Conservation (phyloP, 1,140 invertebrate genomes). For the Chlorops oryzae region DNA sequence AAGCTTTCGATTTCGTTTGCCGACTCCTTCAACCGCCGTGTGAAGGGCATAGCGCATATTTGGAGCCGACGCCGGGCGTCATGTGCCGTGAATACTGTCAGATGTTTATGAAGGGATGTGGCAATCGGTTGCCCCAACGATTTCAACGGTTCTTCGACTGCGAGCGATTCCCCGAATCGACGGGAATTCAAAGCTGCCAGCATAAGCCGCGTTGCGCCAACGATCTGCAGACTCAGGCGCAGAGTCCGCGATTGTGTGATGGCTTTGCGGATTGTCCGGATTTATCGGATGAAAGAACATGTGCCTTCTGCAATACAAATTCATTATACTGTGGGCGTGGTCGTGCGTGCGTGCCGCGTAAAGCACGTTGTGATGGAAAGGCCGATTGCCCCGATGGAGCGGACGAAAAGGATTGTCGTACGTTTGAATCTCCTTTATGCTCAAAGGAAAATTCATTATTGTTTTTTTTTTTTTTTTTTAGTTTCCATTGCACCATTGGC, state of each 20-base stretch:
- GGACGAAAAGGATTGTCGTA: constrained; percentile 79
- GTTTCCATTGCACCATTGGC: constrained; percentile 69
- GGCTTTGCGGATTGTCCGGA: constrained; percentile 80
- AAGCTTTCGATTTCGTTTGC: constrained; percentile 81
- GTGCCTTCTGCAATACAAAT: constrained; percentile 65
- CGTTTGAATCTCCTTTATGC: constrained; percentile 48
- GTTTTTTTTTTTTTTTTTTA: constrained; percentile 38
- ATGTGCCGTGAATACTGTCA: constrained; percentile 81
- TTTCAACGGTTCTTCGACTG: constrained; percentile 71
- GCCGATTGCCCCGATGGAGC: constrained; percentile 78
- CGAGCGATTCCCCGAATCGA: constrained; percentile 71
- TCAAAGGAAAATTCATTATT: too few species aligned
- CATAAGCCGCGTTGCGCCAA: constrained; percentile 70
- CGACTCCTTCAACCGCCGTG: constrained; percentile 76
- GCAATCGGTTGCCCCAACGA: constrained; percentile 61
- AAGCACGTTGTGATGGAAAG: constrained; percentile 72
- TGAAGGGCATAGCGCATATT: constrained; percentile 39
- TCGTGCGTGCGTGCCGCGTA: constrained; percentile 62
- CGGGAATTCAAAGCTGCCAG: constrained; percentile 63
- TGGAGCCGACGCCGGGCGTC: constrained; percentile 33
- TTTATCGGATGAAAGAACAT: constrained; percentile 70
- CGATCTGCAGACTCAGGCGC: constrained; percentile 62
- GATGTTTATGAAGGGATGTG: constrained; percentile 77
- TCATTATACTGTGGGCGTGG: constrained; percentile 71
- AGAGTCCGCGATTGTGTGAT: constrained; percentile 74